phyloP scores from a whole-genome alignment of 2,797 vertebrate species.

The Chelon auratus region DNA sequence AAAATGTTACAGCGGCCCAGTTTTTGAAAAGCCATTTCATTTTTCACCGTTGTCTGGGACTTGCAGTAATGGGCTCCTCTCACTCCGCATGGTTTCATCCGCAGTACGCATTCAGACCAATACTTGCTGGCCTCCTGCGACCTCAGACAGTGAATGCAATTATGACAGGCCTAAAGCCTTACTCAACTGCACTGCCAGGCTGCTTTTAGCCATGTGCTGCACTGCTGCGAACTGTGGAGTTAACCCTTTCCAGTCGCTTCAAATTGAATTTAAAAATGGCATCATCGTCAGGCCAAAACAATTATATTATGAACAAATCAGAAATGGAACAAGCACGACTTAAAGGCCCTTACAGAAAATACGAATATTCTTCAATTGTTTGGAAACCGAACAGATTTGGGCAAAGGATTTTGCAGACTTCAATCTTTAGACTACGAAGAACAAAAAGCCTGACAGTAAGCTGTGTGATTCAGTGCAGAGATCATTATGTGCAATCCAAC shows the following conservation, averaged over 20 bases:
- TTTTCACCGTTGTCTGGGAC: constrained; percentile 73
- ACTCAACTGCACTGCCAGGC: constrained; percentile 58
- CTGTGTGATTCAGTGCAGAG: constrained; percentile 10
- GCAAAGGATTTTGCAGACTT: constrained; percentile 17
- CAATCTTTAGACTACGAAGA: constrained; percentile 2
- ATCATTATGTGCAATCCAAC: not conserved
- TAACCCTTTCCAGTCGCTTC: constrained; percentile 15
- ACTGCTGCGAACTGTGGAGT: constrained; percentile 26
- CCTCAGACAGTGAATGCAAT: constrained; percentile 78
- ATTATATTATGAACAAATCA: constrained; percentile 31
- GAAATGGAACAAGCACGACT: constrained; percentile 1
- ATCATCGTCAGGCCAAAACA: constrained; percentile 49
- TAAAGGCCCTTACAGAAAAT: not conserved
- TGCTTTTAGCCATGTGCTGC: constrained; percentile 54
- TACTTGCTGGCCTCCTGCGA: constrained; percentile 66
- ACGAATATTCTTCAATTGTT: constrained; percentile 9
- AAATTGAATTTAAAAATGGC: constrained; percentile 59
- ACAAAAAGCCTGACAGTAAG: constrained; percentile 20
- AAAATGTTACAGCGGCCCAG: constrained; percentile 67
- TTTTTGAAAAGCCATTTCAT: constrained; percentile 78
- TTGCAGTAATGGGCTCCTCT: constrained; percentile 73
- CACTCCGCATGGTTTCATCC: constrained; percentile 68
- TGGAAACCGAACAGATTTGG: not conserved
- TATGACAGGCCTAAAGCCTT: constrained; percentile 70
- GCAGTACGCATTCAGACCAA: constrained; percentile 65